Conservation (phyloP, 2,797 vertebrate genomes). For the Sciurus carolinensis region DNA sequence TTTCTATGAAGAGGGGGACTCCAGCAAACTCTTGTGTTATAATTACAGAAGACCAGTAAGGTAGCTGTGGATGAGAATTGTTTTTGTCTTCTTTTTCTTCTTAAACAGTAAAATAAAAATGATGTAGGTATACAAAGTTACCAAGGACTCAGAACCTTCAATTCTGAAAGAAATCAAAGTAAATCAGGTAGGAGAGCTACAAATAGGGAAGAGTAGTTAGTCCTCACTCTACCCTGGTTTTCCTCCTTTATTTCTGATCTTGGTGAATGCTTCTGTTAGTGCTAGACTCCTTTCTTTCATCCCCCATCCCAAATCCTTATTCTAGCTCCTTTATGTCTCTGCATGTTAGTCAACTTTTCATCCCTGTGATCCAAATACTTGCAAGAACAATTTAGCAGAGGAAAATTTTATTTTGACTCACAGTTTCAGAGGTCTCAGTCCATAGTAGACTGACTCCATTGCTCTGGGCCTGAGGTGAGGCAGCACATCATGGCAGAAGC, state of each 20-base stretch:
- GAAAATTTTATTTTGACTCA: too few species aligned
- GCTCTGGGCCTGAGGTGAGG: too few species aligned
- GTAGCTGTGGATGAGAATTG: background rate
- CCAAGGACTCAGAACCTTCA: background rate
- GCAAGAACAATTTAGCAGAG: too few species aligned
- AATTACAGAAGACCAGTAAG: constrained; percentile 8
- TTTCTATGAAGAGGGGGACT: constrained; percentile 23
- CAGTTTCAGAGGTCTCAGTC: too few species aligned
- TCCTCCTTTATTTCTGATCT: background rate
- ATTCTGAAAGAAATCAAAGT: background rate
- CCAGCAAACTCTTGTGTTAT: background rate
- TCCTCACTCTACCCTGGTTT: background rate
- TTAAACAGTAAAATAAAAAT: background rate
- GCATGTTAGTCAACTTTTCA: background rate
- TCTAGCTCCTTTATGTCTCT: background rate
- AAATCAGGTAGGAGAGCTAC: background rate
- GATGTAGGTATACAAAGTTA: background rate
- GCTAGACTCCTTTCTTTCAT: background rate
- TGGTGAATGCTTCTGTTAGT: background rate
- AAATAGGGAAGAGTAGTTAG: background rate
- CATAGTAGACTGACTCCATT: too few species aligned
- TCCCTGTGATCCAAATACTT: too few species aligned
- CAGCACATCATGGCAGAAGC: too few species aligned
- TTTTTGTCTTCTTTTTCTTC: background rate
- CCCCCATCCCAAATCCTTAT: background rate